Evolutionary conservation across 1,140 invertebrate species (phyloP).

Genomic region (Globodera rostochiensis): DNA sequence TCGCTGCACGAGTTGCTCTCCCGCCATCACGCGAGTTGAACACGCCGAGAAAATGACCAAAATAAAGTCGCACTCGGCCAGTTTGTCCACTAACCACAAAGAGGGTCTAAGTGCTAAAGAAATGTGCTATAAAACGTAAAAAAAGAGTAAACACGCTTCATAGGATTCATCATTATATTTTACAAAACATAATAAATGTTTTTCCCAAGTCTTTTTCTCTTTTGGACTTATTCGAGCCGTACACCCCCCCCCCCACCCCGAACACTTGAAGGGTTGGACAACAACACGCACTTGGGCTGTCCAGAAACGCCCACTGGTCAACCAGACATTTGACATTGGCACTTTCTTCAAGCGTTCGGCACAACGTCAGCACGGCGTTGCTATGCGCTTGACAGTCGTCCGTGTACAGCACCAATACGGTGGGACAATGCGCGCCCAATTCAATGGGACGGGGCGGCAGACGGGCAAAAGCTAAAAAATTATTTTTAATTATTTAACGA

Average conservation of each 20-base stretch:
- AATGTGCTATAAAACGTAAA: constrained; percentile 15
- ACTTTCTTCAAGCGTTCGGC: constrained; percentile 36
- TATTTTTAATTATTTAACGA: neutral
- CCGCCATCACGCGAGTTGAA: constrained; percentile 37
- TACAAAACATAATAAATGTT: too few relatives aligned
- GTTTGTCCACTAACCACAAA: constrained; percentile 44
- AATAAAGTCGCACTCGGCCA: constrained; percentile 44
- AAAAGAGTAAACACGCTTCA: constrained; percentile 23
- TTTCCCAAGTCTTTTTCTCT: too few relatives aligned
- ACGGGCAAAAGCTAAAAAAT: constrained; percentile 16
- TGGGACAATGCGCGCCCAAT: constrained; percentile 36
- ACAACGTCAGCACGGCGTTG: constrained; percentile 43
- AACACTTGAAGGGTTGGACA: neutral
- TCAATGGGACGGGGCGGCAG: constrained; percentile 39
- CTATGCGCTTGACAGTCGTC: constrained; percentile 55
- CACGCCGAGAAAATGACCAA: constrained; percentile 49
- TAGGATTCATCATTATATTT: too few relatives aligned
- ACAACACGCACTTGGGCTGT: constrained; percentile 32
- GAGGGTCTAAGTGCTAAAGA: constrained; percentile 33
- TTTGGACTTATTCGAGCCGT: too few relatives aligned
- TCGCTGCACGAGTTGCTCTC: constrained; percentile 35
- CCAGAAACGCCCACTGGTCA: constrained; percentile 42
- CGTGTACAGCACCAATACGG: constrained; percentile 57
- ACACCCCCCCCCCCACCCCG: too few relatives aligned
- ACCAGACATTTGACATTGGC: constrained; percentile 43